Evolutionary conservation across 2,797 vertebrate species (phyloP), one percentile per base, ranked within the genome.

Genomic region (Diplodus sargus): DNA sequence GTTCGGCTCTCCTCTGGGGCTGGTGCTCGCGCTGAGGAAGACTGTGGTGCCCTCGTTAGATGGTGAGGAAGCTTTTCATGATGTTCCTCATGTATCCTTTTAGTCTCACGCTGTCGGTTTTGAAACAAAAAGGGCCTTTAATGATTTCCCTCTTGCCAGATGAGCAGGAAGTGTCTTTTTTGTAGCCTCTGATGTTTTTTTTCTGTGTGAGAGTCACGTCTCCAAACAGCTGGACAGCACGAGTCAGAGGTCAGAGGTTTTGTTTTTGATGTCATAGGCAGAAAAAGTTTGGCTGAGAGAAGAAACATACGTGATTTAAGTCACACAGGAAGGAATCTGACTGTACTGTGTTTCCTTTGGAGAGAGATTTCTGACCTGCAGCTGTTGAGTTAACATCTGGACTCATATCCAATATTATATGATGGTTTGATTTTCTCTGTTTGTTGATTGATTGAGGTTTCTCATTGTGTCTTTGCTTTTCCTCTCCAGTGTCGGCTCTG

Each of bases 1-100:
- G 79, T 99, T 99, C 0, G 98, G 98, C 70, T 99, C 97, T 0
- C 98, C 98, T 0, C 95, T 99, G 86, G 98, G 98, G 59, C 87
- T 99, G 90, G 98, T 99, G 83, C 94, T 99, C 74, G 98, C 98
- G 8, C 97, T 99, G 96, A 95, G 98, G 93, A 98, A 95, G 90
- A 98, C 96, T 0, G 98, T 99, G 78, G 94, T 99, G 75, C 97
- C 98, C 6, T 92, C 95, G 12, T 81, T 98, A 76, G 96, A 99
- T 16, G 97, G 98, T 99, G 94, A 90, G 91, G 74, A 79, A 57
- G 25, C 5, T 22, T 54, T 25, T 17, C 8, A 22, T 48, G 10
- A 5, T 15, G 49, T 10, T 49, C 17, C 25, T 61, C 4, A 0
- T 43, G 20, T 52, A 1, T 30, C 5, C 39, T 39, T 1, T 39